Percentiles rank a stretch among this genome's conserved stretches.
phyloP scores from a whole-genome alignment of 2,113 vertebrate species.

The Turnix velox region DNA sequence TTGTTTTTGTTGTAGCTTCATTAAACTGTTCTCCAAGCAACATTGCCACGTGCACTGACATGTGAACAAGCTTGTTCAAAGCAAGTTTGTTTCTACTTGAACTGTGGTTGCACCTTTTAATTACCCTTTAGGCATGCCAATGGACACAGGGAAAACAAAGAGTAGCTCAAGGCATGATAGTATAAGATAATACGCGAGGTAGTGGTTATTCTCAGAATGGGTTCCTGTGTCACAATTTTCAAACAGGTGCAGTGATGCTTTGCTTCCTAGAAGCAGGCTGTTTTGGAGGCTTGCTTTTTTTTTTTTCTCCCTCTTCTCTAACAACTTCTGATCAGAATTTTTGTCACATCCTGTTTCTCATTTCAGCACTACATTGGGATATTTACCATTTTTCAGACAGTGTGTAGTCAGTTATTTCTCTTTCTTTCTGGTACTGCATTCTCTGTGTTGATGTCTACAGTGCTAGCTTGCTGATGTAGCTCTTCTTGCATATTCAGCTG shows the following conservation, averaged over 20 bases:
- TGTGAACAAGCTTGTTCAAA: neutral
- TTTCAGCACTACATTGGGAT: neutral
- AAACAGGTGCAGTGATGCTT: neutral
- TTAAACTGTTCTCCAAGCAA: neutral
- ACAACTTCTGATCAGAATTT: neutral
- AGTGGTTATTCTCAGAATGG: neutral
- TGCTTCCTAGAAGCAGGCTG: neutral
- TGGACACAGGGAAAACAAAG: neutral
- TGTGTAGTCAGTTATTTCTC: neutral
- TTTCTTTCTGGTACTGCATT: accelerated
- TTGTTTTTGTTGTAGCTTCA: neutral
- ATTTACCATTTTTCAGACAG: neutral
- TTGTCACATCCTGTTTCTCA: neutral
- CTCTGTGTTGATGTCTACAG: neutral
- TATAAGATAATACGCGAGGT: neutral
- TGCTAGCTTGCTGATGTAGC: neutral
- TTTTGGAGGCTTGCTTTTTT: neutral
- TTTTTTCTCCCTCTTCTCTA: accelerated
- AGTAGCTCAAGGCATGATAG: neutral
- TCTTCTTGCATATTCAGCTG: neutral
- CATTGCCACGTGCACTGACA: neutral
- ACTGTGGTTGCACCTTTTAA: neutral
- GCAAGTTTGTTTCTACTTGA: neutral
- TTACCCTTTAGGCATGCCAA: neutral
- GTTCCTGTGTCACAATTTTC: neutral